Evolutionary conservation across 1,140 invertebrate species (phyloP).

Genomic region (Drosophila takahashii): DNA sequence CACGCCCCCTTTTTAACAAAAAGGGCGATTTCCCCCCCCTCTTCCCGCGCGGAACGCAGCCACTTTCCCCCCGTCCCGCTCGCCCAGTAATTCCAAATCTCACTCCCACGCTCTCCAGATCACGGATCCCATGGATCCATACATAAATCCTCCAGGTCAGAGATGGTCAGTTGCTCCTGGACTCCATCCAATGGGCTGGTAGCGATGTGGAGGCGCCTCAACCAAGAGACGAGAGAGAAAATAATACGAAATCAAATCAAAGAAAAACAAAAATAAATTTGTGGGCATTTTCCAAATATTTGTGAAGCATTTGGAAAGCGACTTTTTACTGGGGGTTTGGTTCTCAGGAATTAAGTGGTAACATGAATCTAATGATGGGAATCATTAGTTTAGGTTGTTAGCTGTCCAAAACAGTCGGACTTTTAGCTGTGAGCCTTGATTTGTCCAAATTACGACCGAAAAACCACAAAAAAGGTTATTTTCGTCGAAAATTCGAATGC

Average conservation of each 20-base stretch:
- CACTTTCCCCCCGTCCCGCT: conserved; percentile 6
- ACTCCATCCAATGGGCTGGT: conserved; percentile 6
- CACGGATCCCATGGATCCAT: background rate
- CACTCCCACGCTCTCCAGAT: background rate
- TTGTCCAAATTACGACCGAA: no score
- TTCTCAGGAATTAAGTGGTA: background rate
- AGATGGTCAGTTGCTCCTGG: conserved; percentile 9
- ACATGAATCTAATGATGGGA: no score
- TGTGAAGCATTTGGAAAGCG: conserved; percentile 66
- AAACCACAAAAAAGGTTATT: no score
- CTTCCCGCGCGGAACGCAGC: background rate
- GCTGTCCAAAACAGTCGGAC: no score
- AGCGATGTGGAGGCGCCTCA: conserved; percentile 17
- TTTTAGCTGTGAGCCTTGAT: no score
- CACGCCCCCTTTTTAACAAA: conserved; percentile 11
- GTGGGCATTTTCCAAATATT: conserved; percentile 83
- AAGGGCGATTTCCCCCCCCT: background rate
- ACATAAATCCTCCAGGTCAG: background rate
- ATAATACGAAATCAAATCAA: conserved; percentile 41
- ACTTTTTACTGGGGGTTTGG: conserved; percentile 29
- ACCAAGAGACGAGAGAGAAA: conserved; percentile 18
- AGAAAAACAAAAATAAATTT: conserved; percentile 68
- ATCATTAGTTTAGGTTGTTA: no score
- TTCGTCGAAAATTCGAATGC: no score
- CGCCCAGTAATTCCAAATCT: background rate